Base-by-base conservation (phyloP, 2,888 invertebrate species). In the Athrips mouffetella region DNA sequence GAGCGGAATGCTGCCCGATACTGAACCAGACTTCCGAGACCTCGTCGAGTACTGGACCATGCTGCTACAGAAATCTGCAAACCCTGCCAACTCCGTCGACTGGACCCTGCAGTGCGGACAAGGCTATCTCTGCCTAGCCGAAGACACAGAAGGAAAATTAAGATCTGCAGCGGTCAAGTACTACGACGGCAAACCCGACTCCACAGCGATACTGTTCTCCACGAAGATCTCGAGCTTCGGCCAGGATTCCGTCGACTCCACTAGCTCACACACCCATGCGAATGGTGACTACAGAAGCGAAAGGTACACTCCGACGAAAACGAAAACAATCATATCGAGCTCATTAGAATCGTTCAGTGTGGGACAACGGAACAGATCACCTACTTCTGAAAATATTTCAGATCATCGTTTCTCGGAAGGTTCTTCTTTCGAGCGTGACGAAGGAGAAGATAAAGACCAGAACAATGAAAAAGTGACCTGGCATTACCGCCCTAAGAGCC, bases 211-310 rank as follows among this genome's bases (percentile, higher is more conserved):
- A 57, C 63, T 89, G 46, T 89, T 89, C 64, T 88, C 88, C n/a
- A 89, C 89, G 2, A 89, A 88, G 73, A 87, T 89, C 53, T 86
- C 89, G 48, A 89, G 89, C 69, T 89, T 89, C 62, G 89, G 89
- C 27, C 87, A 86, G 59, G 88, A 89, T 47, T 81, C 89, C 20
- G 54, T 85, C 35, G 89, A 88, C 33, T 82, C 82, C 40, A 67
- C 53, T 53, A 54, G 54, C 35, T 54, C 29, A 21, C 20, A 21
- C 37, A 59, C 64, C 11, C 74, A 77, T 59, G 60, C 81, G 63
- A 79, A 86, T 72, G 83, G 80, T 58, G 84, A 73, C 73, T 82
- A 65, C 79, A 78, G 63, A 65, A 72, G 73, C 62, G 89, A 76
- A 65, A 81, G 71, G 84, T 89, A 85, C 69, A 80, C 64, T 70